These are phyloP conservation scores for Notospermus geniculatus DNA, from an alignment of 1,140 invertebrate species.

Conservation along the genomic window DNA sequence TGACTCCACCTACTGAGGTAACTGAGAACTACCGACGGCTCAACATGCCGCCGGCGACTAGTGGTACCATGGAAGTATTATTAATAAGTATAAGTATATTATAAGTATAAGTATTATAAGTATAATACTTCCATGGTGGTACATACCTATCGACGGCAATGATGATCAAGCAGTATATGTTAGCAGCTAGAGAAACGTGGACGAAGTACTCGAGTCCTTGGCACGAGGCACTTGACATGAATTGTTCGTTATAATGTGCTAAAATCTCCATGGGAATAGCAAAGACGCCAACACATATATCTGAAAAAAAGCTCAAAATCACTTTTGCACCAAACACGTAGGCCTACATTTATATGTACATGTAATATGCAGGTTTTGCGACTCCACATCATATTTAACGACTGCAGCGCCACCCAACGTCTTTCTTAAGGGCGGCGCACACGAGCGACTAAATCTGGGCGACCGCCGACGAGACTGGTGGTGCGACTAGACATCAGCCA, in stretches of 20 bases:
- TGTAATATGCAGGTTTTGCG: too few species aligned
- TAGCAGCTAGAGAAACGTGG: constrained; percentile 5
- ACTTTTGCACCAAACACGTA: too few species aligned
- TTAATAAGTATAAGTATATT: too few species aligned
- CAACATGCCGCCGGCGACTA: not conserved
- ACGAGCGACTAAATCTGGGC: too few species aligned
- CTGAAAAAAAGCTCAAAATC: not conserved
- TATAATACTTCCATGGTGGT: not conserved
- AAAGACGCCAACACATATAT: constrained; percentile 4
- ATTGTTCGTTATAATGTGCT: not conserved
- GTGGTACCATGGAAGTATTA: not conserved
- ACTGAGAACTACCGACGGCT: not conserved
- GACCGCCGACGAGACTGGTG: too few species aligned
- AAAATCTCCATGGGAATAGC: constrained; percentile 1
- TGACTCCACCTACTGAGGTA: too few species aligned
- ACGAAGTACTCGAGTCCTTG: constrained; percentile 3
- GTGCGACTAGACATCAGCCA: too few species aligned
- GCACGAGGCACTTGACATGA: constrained; percentile 1
- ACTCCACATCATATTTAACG: too few species aligned
- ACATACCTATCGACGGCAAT: not conserved
- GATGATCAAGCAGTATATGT: not conserved
- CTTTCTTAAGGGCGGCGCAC: too few species aligned
- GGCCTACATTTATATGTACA: too few species aligned
- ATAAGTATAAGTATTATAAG: too few species aligned
- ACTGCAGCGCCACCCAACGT: too few species aligned